A percentile compares a stretch with the other conserved stretches of the same genome.
These are phyloP conservation scores for Xanthia togata DNA, from an alignment of 2,888 invertebrate species.

Conservation along the genomic window DNA sequence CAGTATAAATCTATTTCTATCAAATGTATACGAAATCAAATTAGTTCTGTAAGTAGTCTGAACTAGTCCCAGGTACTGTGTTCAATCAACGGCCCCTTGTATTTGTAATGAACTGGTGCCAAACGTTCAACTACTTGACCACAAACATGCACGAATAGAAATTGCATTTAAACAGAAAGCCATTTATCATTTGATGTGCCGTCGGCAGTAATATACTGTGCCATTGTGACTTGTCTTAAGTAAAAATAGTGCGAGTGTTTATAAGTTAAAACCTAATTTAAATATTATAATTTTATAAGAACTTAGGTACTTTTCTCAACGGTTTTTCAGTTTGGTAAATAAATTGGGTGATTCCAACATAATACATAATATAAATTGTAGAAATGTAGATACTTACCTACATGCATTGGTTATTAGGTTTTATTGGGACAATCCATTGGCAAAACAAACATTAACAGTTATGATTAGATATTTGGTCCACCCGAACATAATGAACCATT, in stretches of 20 bases:
- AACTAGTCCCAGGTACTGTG: conserved; percentile 30
- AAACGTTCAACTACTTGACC: conserved; percentile 49
- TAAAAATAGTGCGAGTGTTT: not conserved
- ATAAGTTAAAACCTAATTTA: not conserved
- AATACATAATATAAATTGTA: not conserved
- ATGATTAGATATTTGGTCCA: conserved; percentile 14
- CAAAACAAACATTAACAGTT: not conserved
- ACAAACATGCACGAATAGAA: conserved; percentile 40
- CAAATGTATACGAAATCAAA: conserved; percentile 17
- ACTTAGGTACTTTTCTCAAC: not conserved
- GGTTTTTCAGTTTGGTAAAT: not conserved
- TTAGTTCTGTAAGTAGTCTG: conserved; percentile 13
- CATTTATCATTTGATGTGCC: conserved; percentile 47
- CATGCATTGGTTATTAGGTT: not conserved
- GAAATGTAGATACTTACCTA: not conserved
- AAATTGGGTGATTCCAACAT: not conserved
- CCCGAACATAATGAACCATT: conserved; percentile 35
- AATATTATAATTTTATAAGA: not conserved
- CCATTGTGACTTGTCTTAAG: not conserved
- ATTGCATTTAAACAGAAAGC: conserved; percentile 33
- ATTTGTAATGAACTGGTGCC: conserved; percentile 49
- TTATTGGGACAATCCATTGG: not conserved
- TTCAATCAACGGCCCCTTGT: conserved; percentile 53
- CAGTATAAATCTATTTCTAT: conserved; percentile 18
- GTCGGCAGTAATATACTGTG: conserved; percentile 27